Evolutionary conservation across 2,797 vertebrate genomes (phyloP).

Genomic region (Acrocephalus scirpaceus): DNA sequence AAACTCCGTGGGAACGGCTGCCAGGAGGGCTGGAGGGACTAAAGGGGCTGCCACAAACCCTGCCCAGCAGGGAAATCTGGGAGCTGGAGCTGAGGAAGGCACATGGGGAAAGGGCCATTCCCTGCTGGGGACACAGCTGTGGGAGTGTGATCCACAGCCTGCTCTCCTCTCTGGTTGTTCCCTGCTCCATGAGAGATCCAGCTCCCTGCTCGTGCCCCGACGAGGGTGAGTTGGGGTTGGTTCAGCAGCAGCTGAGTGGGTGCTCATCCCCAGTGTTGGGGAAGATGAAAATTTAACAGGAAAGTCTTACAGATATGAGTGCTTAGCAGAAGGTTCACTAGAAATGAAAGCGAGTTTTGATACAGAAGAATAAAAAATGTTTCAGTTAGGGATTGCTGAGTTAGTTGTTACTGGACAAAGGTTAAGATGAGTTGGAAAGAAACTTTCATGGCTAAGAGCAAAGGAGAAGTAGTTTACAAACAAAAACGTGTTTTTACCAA

Average conservation of each 20-base stretch:
- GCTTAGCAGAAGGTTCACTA: no score
- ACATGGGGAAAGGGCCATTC: not conserved
- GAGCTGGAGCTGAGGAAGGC: not conserved
- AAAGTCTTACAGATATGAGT: no score
- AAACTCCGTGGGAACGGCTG: not conserved
- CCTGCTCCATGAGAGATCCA: not conserved
- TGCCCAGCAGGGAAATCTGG: rapidly evolving
- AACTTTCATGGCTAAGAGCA: no score
- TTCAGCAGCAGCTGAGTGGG: not conserved
- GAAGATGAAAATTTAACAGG: no score
- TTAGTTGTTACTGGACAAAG: no score
- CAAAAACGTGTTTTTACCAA: no score
- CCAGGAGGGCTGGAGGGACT: not conserved
- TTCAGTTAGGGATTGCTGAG: no score
- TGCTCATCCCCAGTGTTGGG: not conserved
- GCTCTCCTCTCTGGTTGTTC: not conserved
- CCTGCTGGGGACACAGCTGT: not conserved
- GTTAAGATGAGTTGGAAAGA: no score
- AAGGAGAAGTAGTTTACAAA: no score
- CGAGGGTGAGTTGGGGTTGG: not conserved
- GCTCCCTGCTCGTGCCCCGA: rapidly evolving
- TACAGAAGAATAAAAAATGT: no score
- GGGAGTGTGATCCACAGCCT: rapidly evolving
- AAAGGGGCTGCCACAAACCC: not conserved
- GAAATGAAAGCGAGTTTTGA: no score